Percentiles rank a stretch among this genome's conserved stretches.
phyloP scores from a whole-genome alignment of 2,113 vertebrate species.

The Equus quagga region DNA sequence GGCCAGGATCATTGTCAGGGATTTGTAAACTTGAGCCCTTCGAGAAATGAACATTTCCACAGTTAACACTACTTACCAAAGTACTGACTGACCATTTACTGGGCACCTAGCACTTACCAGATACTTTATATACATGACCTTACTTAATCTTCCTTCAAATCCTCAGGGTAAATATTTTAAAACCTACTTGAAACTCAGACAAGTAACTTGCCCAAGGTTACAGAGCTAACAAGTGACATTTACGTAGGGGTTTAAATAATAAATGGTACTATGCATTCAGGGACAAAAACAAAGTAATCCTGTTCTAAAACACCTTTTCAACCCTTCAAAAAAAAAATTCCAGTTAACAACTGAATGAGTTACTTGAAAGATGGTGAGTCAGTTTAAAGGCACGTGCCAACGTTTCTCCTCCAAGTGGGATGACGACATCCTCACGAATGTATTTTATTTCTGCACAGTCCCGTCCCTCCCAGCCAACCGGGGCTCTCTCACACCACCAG shows the following conservation, averaged over 20 bases:
- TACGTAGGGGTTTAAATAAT: neutral
- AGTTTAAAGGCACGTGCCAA: neutral
- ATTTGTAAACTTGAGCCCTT: rapidly evolving
- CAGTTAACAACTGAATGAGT: neutral
- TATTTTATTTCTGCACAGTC: neutral
- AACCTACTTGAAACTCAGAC: neutral
- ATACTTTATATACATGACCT: neutral
- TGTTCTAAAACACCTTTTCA: neutral
- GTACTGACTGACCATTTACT: rapidly evolving
- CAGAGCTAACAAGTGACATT: neutral
- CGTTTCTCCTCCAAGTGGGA: neutral
- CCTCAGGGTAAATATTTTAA: neutral
- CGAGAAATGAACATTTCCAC: neutral
- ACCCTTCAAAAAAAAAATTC: neutral
- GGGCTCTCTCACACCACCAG: neutral
- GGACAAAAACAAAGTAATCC: constrained; percentile 2
- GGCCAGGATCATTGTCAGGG: no score
- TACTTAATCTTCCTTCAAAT: neutral
- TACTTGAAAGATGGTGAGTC: neutral
- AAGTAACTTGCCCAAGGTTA: neutral
- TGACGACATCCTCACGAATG: neutral
- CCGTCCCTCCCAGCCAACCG: neutral
- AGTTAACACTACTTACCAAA: rapidly evolving
- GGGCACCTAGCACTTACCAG: no score
- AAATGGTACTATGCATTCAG: neutral